A percentile compares a stretch with the other conserved stretches of the same genome.
Evolutionary conservation across 2,113 vertebrate genomes (phyloP).

Genomic region (Redunca redunca): DNA sequence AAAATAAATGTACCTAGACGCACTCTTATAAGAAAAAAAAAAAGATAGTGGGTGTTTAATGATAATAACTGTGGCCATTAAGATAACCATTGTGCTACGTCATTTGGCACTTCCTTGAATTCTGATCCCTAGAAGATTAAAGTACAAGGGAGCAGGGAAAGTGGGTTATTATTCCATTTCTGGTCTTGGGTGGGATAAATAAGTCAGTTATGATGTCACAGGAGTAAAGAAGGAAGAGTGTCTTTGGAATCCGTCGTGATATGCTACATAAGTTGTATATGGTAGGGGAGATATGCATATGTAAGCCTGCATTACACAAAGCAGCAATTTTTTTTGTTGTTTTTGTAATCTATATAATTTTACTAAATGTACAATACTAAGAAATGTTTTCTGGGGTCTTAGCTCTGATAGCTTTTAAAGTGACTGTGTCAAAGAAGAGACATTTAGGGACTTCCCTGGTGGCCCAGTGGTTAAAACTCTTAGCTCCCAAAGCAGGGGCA

Average conservation of each 20-base stretch:
- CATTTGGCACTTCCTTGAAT: slow-evolving; percentile 52
- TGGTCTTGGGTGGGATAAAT: not conserved
- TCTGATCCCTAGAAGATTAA: slow-evolving; percentile 65
- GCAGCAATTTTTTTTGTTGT: not conserved
- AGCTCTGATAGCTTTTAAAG: not conserved
- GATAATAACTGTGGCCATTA: not conserved
- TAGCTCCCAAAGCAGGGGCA: not conserved
- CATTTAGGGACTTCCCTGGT: not conserved
- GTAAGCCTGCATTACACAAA: not conserved
- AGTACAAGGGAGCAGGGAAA: not conserved
- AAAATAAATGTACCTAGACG: slow-evolving; percentile 48
- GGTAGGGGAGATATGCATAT: not conserved
- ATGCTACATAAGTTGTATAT: not conserved
- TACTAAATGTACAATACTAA: not conserved
- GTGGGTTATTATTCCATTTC: not conserved
- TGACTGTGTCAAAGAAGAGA: not conserved
- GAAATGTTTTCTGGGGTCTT: not conserved
- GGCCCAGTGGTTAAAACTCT: not conserved
- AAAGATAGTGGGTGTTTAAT: not conserved
- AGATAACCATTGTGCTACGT: slow-evolving; percentile 21
- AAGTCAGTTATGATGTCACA: not conserved
- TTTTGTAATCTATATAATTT: not conserved
- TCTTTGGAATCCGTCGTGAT: not conserved
- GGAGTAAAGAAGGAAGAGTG: not conserved
- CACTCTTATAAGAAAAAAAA: not conserved